Percentiles rank a stretch among this genome's conserved stretches.
phyloP scores from a whole-genome alignment of 1,140 invertebrate species.

The Psilanteris sp. region DNA sequence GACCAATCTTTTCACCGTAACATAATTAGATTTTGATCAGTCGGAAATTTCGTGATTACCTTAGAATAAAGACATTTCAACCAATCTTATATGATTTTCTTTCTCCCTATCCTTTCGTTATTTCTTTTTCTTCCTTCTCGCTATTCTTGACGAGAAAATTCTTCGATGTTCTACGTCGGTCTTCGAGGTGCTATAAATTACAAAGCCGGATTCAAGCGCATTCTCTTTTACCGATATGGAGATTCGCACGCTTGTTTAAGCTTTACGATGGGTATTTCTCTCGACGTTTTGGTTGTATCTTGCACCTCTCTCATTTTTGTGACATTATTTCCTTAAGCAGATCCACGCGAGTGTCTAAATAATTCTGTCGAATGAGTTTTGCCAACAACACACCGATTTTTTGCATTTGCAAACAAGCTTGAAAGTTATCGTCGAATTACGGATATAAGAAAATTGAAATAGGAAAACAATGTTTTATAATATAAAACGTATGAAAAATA shows the following conservation, averaged over 20 bases:
- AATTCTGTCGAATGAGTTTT: conserved; percentile 37
- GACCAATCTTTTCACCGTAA: background rate
- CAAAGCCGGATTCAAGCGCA: conserved; percentile 38
- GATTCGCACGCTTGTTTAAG: conserved; percentile 58
- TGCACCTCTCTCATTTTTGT: conserved; percentile 40
- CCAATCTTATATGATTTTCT: conserved; percentile 4
- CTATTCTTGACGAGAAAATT: conserved; percentile 29
- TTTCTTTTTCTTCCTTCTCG: conserved; percentile 3
- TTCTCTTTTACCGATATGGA: conserved; percentile 44
- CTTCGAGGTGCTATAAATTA: conserved; percentile 43
- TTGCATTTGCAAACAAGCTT: conserved; percentile 45
- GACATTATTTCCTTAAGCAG: conserved; percentile 38
- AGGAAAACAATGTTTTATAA: too few species aligned
- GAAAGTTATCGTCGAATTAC: conserved; percentile 38
- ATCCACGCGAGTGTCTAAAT: conserved; percentile 7
- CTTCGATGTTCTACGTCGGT: conserved; percentile 38
- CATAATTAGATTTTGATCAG: conserved; percentile 26
- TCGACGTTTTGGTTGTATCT: conserved; percentile 24
- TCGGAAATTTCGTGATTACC: conserved; percentile 7
- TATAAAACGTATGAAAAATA: too few species aligned
- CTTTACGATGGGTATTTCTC: conserved; percentile 30
- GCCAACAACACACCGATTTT: conserved; percentile 48
- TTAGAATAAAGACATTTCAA: conserved; percentile 23
- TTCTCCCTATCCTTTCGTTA: background rate
- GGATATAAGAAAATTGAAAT: conserved; percentile 48